A percentile compares a stretch with the other conserved stretches of the same genome.
Evolutionary conservation across 2,797 vertebrate species (phyloP).

Genomic region (Fistularia commersonii): DNA sequence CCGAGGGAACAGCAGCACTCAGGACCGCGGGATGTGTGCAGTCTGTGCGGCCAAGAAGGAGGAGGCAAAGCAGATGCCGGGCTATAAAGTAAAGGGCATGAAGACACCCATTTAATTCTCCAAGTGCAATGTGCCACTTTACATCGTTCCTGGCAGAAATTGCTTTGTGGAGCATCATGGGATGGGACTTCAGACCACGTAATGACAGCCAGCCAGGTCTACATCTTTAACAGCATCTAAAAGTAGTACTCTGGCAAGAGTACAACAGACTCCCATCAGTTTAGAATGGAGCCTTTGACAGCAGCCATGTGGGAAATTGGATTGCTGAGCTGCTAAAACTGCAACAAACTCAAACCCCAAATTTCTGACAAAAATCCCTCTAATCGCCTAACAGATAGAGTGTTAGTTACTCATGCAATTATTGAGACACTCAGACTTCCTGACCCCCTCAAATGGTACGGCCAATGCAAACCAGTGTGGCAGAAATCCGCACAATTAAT

Average conservation of each 20-base stretch:
- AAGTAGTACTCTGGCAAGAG: not conserved
- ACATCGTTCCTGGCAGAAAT: too few species aligned
- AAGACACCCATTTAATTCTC: too few species aligned
- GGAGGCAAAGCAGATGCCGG: too few species aligned
- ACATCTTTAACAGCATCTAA: not conserved
- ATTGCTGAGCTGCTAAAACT: not conserved
- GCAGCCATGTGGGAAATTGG: conserved; percentile 3
- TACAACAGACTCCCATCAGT: not conserved
- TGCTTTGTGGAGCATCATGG: too few species aligned
- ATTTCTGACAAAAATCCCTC: not conserved
- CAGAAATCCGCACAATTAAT: not conserved
- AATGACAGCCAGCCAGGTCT: not conserved
- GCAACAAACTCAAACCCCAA: not conserved
- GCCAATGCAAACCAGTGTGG: not conserved
- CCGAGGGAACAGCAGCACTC: too few species aligned
- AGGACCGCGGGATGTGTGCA: too few species aligned
- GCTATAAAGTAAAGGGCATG: too few species aligned
- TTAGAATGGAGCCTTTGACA: conserved; percentile 1
- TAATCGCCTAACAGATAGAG: not conserved
- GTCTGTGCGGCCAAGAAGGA: too few species aligned
- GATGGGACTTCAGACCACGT: too few species aligned
- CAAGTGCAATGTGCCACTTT: too few species aligned
- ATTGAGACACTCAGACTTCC: not conserved
- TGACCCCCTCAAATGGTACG: not conserved
- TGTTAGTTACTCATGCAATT: not conserved